Conservation (phyloP, 2,797 vertebrate genomes). For the Numenius phaeopus region DNA sequence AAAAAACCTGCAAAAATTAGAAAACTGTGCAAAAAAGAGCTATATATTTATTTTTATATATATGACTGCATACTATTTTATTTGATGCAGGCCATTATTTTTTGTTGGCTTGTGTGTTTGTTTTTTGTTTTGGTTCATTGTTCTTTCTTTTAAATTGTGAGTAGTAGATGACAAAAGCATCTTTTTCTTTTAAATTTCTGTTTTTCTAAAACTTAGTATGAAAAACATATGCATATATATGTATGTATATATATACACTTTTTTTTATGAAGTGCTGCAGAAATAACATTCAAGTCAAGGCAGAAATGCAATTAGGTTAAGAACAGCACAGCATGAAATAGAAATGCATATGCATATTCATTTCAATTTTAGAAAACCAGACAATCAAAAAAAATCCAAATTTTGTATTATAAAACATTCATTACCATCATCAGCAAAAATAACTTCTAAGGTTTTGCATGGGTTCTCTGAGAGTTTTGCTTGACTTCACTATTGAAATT, state of each 20-base stretch:
- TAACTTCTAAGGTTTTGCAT: conserved; percentile 18
- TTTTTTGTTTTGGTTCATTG: neutral
- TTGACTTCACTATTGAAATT: conserved; percentile 65
- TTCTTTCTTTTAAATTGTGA: neutral
- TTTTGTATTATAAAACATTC: conserved; percentile 33
- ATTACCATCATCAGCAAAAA: conserved; percentile 33
- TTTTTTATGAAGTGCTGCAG: neutral
- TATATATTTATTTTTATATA: fast-evolving
- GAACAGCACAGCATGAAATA: conserved; percentile 3
- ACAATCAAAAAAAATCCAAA: conserved; percentile 16
- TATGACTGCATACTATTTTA: neutral
- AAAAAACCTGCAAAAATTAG: neutral
- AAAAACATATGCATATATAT: neutral
- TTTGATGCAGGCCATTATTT: neutral
- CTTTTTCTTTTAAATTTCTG: neutral
- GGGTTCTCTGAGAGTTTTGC: conserved; percentile 20
- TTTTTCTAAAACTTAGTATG: neutral
- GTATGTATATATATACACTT: fast-evolving
- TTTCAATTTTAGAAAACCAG: conserved; percentile 27
- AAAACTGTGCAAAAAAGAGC: neutral
- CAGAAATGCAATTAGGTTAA: neutral
- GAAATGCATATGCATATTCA: conserved; percentile 4
- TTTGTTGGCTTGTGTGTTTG: fast-evolving
- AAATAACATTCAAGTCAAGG: neutral
- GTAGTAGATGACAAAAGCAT: neutral